phyloP scores from a whole-genome alignment of 2,888 invertebrate genomes.

The Automeris io region DNA sequence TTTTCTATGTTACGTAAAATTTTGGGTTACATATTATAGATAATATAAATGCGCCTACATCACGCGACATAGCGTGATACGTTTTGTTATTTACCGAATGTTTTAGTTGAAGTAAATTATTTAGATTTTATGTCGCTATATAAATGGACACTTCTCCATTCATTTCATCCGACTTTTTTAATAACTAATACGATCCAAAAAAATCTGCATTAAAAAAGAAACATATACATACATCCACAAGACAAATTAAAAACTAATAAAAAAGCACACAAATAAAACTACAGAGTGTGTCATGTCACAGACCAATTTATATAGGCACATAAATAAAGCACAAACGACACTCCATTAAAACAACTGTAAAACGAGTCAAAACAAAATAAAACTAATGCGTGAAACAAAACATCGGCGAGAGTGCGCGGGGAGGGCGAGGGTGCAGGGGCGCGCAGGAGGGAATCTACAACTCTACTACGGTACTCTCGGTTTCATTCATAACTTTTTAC shows the following conservation, averaged over 20 bases:
- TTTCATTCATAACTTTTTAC: slow-evolving; percentile 79
- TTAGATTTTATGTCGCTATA: too few species aligned
- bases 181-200: too few species aligned
- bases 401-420: slow-evolving; percentile 34
- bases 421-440: slow-evolving; percentile 23
- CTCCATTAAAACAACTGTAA: slow-evolving; percentile 29
- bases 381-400: slow-evolving; percentile 72
- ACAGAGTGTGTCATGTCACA: neutral
- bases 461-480: slow-evolving; percentile 75
- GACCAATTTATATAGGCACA: slow-evolving; percentile 2
- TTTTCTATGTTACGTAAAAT: too few species aligned
- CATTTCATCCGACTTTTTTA: too few species aligned
- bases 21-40: too few species aligned
- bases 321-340: slow-evolving; percentile 7
- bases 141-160: too few species aligned
- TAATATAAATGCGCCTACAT: too few species aligned
- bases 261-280: neutral
- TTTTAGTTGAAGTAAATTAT: too few species aligned
- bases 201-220: too few species aligned
- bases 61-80: too few species aligned
- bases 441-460: slow-evolving; percentile 49
- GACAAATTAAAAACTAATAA: neutral
- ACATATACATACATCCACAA: too few species aligned
- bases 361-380: slow-evolving; percentile 66
- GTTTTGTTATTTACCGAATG: too few species aligned